These are phyloP conservation scores for Setipinna tenuifilis DNA, from an alignment of 2,797 vertebrate species.

Conservation along the genomic window DNA sequence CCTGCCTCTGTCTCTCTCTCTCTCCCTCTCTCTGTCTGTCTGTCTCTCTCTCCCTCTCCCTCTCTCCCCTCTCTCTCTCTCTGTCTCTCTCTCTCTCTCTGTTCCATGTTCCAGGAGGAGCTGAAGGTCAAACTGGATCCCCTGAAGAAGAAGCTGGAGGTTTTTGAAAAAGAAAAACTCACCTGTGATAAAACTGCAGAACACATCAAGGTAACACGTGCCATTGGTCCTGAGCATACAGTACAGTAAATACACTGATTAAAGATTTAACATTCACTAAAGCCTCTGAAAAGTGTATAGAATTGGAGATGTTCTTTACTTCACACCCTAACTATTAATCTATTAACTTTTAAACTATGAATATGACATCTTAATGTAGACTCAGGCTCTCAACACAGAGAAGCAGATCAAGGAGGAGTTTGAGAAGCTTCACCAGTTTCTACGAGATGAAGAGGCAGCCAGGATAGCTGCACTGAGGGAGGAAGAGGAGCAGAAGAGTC, in stretches of 20 bases:
- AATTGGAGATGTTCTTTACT: no score
- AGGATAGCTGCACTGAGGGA: no score
- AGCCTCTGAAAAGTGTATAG: no score
- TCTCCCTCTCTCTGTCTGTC: no score
- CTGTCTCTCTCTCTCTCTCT: slow-evolving; percentile 2
- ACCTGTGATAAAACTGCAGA: background rate
- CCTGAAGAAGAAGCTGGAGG: background rate
- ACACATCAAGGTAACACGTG: background rate
- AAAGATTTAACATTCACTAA: no score
- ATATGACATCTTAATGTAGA: background rate
- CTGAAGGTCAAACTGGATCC: background rate
- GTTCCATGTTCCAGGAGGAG: background rate
- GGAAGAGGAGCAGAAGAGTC: no score
- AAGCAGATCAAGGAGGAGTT: background rate
- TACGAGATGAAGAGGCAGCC: no score
- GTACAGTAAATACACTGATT: background rate
- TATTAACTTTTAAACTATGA: no score
- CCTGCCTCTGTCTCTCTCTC: no score
- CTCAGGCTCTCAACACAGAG: background rate
- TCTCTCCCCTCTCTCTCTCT: no score
- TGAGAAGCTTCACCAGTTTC: slow-evolving; percentile 11
- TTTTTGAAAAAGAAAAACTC: background rate
- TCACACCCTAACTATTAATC: no score
- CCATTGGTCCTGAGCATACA: background rate
- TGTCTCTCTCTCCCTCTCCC: no score